Conservation (phyloP, 2,888 invertebrate species). For the Hipparchia sbordonii region DNA sequence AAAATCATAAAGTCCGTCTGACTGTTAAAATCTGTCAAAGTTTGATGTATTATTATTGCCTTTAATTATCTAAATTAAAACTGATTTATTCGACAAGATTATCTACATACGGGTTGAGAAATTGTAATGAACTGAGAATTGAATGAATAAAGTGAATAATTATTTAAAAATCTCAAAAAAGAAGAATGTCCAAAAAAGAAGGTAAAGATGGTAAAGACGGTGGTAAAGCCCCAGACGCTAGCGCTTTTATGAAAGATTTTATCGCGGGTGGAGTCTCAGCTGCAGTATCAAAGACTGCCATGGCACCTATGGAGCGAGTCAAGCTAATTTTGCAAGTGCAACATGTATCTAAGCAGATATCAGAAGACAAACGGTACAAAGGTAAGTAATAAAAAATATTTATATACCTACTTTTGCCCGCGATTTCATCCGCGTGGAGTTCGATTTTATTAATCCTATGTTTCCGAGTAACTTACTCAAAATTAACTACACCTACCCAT, state of each 20-base stretch:
- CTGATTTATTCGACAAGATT: constrained; percentile 17
- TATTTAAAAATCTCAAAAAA: constrained; percentile 29
- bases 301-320: constrained; percentile 97
- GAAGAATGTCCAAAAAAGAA: constrained; percentile 45
- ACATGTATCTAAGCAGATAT: constrained; percentile 95
- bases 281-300: constrained; percentile 96
- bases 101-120: constrained; percentile 4
- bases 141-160: constrained; percentile 14
- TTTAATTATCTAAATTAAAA: constrained; percentile 23
- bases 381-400: constrained; percentile 55
- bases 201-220: constrained; percentile 38
- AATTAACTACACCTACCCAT: too few species aligned
- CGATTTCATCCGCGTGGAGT: too few species aligned
- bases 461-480: too few species aligned
- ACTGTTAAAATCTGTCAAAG: constrained; percentile 29
- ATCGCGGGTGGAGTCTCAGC: constrained; percentile 96
- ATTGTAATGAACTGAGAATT: constrained; percentile 29
- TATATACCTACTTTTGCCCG: background rate
- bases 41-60: constrained; percentile 15
- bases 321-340: constrained; percentile 97
- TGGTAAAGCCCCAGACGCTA: constrained; percentile 50
- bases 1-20: constrained; percentile 26
- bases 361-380: constrained; percentile 94
- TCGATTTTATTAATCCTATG: too few species aligned
- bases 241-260: constrained; percentile 95